Evolutionary conservation across 2,797 vertebrate genomes (phyloP).

Genomic region (Clarias platycephalus): DNA sequence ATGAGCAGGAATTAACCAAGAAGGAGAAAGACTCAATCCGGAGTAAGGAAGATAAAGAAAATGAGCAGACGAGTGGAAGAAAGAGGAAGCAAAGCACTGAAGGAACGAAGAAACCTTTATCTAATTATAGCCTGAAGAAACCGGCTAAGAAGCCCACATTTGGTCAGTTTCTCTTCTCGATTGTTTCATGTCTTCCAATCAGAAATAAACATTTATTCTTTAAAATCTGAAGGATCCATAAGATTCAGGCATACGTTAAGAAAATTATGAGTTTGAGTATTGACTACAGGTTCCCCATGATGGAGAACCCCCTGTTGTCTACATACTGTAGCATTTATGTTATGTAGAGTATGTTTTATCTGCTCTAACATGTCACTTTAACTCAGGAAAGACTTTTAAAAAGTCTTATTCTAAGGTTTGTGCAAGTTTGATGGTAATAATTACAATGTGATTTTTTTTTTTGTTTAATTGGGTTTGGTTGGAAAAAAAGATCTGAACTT

Average conservation of each 20-base stretch:
- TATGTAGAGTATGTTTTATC: neutral
- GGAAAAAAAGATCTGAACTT: too few relatives aligned
- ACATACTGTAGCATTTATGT: neutral
- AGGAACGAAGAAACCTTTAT: constrained; percentile 23
- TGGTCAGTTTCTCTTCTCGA: constrained; percentile 61
- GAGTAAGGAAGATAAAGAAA: neutral
- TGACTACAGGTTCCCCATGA: neutral
- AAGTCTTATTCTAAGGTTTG: neutral
- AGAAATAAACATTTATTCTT: neutral
- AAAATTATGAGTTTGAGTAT: neutral
- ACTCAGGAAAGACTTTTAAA: neutral
- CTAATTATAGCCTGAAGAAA: constrained; percentile 48
- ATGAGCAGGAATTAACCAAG: constrained; percentile 30
- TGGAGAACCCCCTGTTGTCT: neutral
- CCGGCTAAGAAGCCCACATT: constrained; percentile 53
- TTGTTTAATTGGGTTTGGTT: too few relatives aligned
- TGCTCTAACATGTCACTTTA: neutral
- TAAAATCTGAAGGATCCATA: neutral
- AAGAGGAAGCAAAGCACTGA: constrained; percentile 20
- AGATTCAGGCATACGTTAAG: neutral
- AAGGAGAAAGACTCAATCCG: neutral
- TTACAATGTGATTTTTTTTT: too few relatives aligned
- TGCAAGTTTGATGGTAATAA: too few relatives aligned
- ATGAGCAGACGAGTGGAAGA: neutral
- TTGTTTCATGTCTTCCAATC: neutral